Base-by-base conservation (phyloP, 2,888 invertebrate species). In the Latheticus oryzae region DNA sequence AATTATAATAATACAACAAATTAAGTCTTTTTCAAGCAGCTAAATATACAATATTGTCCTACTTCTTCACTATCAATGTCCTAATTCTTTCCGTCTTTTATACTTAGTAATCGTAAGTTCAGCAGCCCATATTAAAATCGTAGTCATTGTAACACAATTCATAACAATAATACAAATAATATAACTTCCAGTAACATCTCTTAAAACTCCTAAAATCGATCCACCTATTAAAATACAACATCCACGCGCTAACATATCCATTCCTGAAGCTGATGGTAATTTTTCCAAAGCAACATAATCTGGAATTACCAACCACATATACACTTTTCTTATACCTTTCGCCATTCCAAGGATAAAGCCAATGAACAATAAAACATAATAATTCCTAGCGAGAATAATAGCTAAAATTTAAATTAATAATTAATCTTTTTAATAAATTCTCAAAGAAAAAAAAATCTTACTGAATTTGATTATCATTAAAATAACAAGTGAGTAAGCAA, bases 181-280 rank as follows among this genome's bases (percentile, higher is more conserved):
- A 73, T 87, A 89, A 35, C 82, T 84, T 11, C 87, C 87, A 3
- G 84, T 83, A 2, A 68, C 54, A 63, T 88, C 88, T 28, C 86
- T 81, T 30, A 88, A 79, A 12, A 82, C 73, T 68, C 88, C 88
- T 58, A 88, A 76, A 47, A 86, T 59, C 35, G 87, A 84, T 68
- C 88, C 88, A 59, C 85, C 81, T 1, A 78, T 76, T 42, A 86
- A 76, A 35, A 87, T 82, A 33, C 85, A 79, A 26, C 86, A 72
- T n/a, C 89, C 88, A 72, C 88, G 88, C 55, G 83, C 80, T 56
- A 88, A 81, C 84, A 87, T 87, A 70, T 89, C 88, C 33, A 89
- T 84, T 1, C 88, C 87, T 2, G 85, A 83, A 1, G 89, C 89
- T 32, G 85, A 84, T 1, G 88, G 83, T 12, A 89, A 75, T 64